phyloP scores from a whole-genome alignment of 2,797 vertebrate genomes.

The Crotalus adamanteus region DNA sequence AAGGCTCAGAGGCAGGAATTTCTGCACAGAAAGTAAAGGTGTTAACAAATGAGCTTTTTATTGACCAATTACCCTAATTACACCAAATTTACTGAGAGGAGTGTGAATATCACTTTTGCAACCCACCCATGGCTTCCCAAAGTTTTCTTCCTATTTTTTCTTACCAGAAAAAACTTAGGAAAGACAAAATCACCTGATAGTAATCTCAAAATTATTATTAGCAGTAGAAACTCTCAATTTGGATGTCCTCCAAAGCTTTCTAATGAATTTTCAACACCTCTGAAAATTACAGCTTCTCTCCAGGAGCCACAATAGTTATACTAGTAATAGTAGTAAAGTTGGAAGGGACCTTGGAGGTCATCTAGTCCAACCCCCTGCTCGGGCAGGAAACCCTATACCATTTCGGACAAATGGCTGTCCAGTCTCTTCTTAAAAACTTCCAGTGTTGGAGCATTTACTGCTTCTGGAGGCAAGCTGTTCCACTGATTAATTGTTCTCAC shows the following conservation, averaged over 20 bases:
- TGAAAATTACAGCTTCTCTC: neutral
- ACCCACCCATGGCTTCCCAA: neutral
- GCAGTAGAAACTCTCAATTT: neutral
- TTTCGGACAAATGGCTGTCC: no score
- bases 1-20: neutral
- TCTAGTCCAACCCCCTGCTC: no score
- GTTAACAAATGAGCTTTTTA: neutral
- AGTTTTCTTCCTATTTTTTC: neutral
- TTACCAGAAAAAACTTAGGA: neutral
- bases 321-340: no score
- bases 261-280: neutral
- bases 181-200: neutral
- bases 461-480: no score
- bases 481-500: no score
- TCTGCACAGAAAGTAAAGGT: neutral
- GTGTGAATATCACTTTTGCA: neutral
- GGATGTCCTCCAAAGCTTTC: neutral
- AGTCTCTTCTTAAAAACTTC: no score
- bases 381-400: no score
- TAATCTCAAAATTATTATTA: neutral
- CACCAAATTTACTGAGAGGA: neutral
- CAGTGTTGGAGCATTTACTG: no score
- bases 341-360: no score
- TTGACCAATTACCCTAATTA: neutral
- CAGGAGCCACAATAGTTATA: neutral